phyloP scores from a whole-genome alignment of 2,888 invertebrate species.

The Lepidochitona cinerea region DNA sequence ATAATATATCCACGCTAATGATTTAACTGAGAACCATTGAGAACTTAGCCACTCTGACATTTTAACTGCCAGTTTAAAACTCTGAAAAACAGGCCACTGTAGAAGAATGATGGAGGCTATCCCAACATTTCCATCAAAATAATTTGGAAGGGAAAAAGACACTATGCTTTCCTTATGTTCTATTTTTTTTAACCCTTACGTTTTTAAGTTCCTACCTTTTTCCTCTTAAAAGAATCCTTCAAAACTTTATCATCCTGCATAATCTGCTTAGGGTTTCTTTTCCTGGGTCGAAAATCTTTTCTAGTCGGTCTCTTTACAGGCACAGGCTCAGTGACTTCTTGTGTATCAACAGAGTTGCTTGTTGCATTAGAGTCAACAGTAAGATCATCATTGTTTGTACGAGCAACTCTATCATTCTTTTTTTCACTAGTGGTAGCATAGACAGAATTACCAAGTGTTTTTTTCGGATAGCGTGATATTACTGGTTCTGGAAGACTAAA shows the following conservation, averaged over 20 bases:
- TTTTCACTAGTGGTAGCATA: conserved; percentile 1
- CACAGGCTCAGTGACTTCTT: conserved; percentile 11
- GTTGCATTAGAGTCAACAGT: conserved; percentile 5
- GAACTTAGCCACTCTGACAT: too few relatives aligned
- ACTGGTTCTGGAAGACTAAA: conserved; percentile 41
- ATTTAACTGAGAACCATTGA: too few relatives aligned
- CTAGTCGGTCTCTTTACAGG: conserved; percentile 11
- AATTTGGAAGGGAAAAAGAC: too few relatives aligned
- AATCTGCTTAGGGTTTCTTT: conserved; percentile 32
- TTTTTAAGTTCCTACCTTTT: conserved; percentile 45
- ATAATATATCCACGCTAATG: too few relatives aligned
- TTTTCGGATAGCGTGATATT: conserved; percentile 11
- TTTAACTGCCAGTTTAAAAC: too few relatives aligned
- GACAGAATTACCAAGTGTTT: neutral
- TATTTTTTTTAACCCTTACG: too few relatives aligned
- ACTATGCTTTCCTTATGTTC: too few relatives aligned
- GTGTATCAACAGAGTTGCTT: conserved; percentile 31
- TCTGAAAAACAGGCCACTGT: too few relatives aligned
- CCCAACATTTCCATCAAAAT: too few relatives aligned
- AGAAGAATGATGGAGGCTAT: too few relatives aligned
- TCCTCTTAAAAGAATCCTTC: conserved; percentile 49
- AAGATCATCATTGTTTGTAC: neutral
- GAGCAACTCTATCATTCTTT: neutral
- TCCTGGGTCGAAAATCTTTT: conserved; percentile 22
- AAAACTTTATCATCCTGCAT: conserved; percentile 49